phyloP scores from a whole-genome alignment of 2,888 invertebrate genomes.

The Augochlorella aurata region DNA sequence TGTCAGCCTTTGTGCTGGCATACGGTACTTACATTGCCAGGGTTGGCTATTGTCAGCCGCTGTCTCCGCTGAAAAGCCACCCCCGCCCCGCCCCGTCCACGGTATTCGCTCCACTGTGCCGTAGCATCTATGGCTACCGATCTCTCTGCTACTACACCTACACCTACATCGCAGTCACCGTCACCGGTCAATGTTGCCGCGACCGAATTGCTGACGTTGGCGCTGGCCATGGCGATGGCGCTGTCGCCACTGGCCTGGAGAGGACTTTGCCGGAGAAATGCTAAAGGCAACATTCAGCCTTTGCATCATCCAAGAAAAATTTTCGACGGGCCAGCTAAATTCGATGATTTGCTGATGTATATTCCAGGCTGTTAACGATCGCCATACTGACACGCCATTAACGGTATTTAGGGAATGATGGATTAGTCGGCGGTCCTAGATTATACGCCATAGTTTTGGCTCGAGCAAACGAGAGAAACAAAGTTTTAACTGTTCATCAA shows the following conservation, averaged over 20 bases:
- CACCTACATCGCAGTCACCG: conserved; percentile 23
- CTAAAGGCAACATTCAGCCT: conserved; percentile 61
- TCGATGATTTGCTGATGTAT: neutral
- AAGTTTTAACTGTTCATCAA: too few relatives aligned
- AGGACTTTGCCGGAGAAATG: conserved; percentile 7
- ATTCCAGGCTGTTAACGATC: neutral
- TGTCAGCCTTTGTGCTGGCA: conserved; percentile 71
- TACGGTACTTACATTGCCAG: conserved; percentile 70
- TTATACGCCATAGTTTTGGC: neutral
- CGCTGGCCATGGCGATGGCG: too few relatives aligned
- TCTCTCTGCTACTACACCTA: conserved; percentile 31
- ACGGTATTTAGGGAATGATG: neutral
- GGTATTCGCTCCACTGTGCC: too few relatives aligned
- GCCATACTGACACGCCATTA: neutral
- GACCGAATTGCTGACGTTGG: conserved; percentile 52
- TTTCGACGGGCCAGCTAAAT: neutral
- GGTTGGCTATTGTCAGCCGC: conserved; percentile 68
- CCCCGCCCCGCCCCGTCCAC: neutral
- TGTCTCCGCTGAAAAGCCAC: conserved; percentile 66
- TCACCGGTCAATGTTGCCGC: conserved; percentile 60
- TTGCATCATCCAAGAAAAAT: conserved; percentile 48
- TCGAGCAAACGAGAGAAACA: too few relatives aligned
- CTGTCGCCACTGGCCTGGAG: neutral
- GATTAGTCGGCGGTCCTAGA: neutral
- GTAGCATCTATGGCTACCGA: conserved; percentile 25